A percentile compares a stretch with the other conserved stretches of the same genome.
Conservation (phyloP, 1,140 invertebrate species). For the Lepidotrigona ventralis region DNA sequence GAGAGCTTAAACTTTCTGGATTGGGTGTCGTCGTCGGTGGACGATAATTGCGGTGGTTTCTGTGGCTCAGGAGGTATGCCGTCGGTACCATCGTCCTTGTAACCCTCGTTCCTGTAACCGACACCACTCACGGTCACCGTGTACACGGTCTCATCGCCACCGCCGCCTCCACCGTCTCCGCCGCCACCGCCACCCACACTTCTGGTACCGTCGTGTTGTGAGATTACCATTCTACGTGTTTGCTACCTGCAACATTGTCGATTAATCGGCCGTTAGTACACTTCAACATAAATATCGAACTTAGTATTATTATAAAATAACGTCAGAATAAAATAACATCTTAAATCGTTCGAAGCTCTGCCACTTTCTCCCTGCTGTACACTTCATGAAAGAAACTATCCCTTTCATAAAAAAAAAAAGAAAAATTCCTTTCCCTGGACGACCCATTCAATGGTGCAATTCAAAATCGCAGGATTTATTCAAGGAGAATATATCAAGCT, state of each 20-base stretch:
- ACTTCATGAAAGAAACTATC: neutral
- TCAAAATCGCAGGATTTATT: neutral
- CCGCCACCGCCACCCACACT: conserved; percentile 66
- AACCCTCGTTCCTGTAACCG: conserved; percentile 85
- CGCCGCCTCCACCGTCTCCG: conserved; percentile 54
- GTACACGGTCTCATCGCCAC: conserved; percentile 73
- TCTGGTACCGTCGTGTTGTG: conserved; percentile 76
- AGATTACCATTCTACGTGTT: conserved; percentile 74
- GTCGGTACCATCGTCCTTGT: conserved; percentile 82
- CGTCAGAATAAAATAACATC: too few species aligned
- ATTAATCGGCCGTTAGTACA: neutral
- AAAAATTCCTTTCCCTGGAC: neutral
- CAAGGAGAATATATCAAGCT: neutral
- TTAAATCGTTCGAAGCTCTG: neutral
- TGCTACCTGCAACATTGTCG: conserved; percentile 70
- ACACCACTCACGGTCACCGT: conserved; percentile 82
- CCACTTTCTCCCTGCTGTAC: neutral
- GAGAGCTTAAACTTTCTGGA: conserved; percentile 89
- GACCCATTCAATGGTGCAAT: too few species aligned
- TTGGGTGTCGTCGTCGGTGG: conserved; percentile 82
- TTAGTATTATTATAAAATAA: too few species aligned
- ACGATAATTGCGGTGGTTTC: conserved; percentile 83
- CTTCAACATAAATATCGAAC: too few species aligned
- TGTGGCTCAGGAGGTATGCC: conserved; percentile 78
- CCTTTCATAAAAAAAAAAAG: neutral